A percentile compares a stretch with the other conserved stretches of the same genome.
Evolutionary conservation across 2,888 invertebrate species (phyloP).

Genomic region (Villa cingulata): DNA sequence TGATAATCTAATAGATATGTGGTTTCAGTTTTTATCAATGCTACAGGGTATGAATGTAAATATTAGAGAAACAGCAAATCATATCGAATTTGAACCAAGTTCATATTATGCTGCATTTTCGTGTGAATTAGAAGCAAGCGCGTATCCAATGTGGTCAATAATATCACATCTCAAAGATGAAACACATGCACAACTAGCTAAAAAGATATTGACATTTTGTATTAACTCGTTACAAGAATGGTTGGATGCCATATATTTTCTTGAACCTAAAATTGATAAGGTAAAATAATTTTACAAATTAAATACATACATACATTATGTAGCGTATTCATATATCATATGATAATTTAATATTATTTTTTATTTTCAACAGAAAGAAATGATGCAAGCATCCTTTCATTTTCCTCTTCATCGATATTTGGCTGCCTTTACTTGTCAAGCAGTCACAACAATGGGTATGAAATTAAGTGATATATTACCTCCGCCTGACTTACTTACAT

Average conservation of each 20-base stretch:
- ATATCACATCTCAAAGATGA: slow-evolving; percentile 72
- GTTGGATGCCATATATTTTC: slow-evolving; percentile 72
- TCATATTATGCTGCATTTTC: slow-evolving; percentile 97
- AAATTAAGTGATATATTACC: slow-evolving; percentile 68
- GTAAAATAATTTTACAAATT: slow-evolving; percentile 30
- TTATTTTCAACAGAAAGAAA: slow-evolving; percentile 48
- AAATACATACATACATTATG: too few relatives aligned
- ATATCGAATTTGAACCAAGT: slow-evolving; percentile 93
- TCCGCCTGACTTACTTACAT: slow-evolving; percentile 58
- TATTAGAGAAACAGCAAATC: slow-evolving; percentile 74
- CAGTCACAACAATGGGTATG: slow-evolving; percentile 65
- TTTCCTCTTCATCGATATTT: slow-evolving; percentile 92
- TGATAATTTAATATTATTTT: neutral
- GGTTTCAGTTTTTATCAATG: slow-evolving; percentile 89
- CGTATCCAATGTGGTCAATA: slow-evolving; percentile 96
- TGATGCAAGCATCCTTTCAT: slow-evolving; percentile 87
- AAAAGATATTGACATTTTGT: slow-evolving; percentile 63
- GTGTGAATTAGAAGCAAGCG: slow-evolving; percentile 91
- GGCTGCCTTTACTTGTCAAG: slow-evolving; percentile 74
- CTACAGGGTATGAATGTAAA: slow-evolving; percentile 98
- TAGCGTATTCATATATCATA: too few relatives aligned
- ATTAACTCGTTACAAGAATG: slow-evolving; percentile 70
- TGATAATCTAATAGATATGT: slow-evolving; percentile 80
- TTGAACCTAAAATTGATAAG: slow-evolving; percentile 45
- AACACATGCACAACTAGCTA: slow-evolving; percentile 58